Percentiles rank a stretch among this genome's conserved stretches.
phyloP scores from a whole-genome alignment of 2,888 invertebrate species.

The Cantharis lateralis region DNA sequence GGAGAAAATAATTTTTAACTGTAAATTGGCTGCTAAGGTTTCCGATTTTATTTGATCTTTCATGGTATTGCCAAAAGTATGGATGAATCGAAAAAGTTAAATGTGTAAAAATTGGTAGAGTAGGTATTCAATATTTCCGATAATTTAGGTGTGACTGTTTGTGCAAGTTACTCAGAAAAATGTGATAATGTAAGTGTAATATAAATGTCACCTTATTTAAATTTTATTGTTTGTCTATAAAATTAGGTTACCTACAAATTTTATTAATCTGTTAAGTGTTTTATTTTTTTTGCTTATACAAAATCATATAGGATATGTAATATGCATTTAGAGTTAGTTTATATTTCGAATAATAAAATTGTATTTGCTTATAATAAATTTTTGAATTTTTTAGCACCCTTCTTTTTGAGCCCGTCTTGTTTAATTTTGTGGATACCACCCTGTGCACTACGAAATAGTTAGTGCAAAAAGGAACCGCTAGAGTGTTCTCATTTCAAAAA shows the following conservation, averaged over 20 bases:
- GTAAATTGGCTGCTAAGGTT: not conserved
- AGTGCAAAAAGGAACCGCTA: not conserved
- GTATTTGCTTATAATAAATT: not conserved
- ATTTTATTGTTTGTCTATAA: not conserved
- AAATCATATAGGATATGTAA: not conserved
- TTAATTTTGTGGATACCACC: too few relatives aligned
- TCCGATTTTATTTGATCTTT: not conserved
- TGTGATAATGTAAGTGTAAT: not conserved
- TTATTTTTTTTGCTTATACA: not conserved
- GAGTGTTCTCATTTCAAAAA: not conserved
- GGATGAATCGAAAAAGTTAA: not conserved
- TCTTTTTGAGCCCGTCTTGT: too few relatives aligned
- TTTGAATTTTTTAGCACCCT: not conserved
- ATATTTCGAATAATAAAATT: slow-evolving; percentile 8
- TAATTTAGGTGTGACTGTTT: not conserved
- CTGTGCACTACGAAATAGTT: not conserved
- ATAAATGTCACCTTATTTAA: not conserved
- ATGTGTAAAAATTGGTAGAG: not conserved
- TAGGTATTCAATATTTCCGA: not conserved
- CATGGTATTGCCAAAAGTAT: not conserved
- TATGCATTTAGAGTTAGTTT: slow-evolving; percentile 9
- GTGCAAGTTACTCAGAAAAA: not conserved
- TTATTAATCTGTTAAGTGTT: not conserved
- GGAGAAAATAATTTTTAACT: not conserved
- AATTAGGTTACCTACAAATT: not conserved